A percentile compares a stretch with the other conserved stretches of the same genome.
Evolutionary conservation across 1,140 invertebrate genomes (phyloP).

Genomic region (Drosophila ercepeae): DNA sequence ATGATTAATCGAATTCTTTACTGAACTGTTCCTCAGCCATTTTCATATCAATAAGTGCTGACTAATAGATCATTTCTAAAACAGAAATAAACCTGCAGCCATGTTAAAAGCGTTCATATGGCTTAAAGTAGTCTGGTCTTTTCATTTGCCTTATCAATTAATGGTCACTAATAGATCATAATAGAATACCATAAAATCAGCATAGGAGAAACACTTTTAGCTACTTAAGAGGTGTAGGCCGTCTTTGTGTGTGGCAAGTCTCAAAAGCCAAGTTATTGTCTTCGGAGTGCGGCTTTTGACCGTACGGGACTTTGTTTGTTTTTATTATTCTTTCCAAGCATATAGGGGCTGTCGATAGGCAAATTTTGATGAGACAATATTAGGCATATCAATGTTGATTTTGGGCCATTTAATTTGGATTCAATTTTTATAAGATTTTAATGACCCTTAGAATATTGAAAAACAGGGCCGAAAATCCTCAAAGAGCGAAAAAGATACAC

Average conservation of each 20-base stretch:
- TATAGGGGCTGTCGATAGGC: constrained; percentile 50
- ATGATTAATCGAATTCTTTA: background rate
- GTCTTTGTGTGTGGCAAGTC: constrained; percentile 53
- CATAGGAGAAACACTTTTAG: constrained; percentile 45
- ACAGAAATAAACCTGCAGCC: background rate
- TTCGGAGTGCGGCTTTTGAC: constrained; percentile 7
- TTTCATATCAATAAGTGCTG: constrained; percentile 2
- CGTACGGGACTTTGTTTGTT: constrained; percentile 9
- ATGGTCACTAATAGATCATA: constrained; percentile 78
- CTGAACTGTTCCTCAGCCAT: constrained; percentile 1
- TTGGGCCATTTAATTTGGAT: constrained; percentile 64
- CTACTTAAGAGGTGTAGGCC: constrained; percentile 51
- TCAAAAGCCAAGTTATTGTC: constrained; percentile 9
- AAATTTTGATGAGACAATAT: constrained; percentile 51
- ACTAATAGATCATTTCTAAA: constrained; percentile 25
- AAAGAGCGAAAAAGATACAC: constrained; percentile 15
- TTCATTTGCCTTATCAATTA: constrained; percentile 64
- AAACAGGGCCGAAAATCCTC: constrained; percentile 27
- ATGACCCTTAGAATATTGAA: constrained; percentile 37
- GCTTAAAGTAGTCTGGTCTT: constrained; percentile 12
- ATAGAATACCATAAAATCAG: constrained; percentile 63
- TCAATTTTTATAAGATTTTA: constrained; percentile 69
- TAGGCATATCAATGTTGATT: constrained; percentile 54
- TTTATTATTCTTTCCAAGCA: constrained; percentile 35
- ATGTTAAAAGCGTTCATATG: constrained; percentile 5